A percentile compares a stretch with the other conserved stretches of the same genome.
Conservation (phyloP, 2,797 vertebrate genomes). For the Spinus olivaceus region DNA sequence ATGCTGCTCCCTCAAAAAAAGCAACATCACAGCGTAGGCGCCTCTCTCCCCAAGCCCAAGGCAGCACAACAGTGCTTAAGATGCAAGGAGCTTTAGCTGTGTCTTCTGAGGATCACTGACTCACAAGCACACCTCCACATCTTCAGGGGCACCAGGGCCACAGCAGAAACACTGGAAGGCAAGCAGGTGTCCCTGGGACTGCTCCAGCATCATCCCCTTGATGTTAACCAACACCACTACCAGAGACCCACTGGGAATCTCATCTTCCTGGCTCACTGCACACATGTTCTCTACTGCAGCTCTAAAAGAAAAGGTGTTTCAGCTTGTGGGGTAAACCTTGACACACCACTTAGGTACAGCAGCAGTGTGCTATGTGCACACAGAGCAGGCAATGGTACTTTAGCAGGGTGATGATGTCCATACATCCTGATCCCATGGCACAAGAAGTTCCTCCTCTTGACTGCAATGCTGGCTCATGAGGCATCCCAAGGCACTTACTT, state of each 20-base stretch:
- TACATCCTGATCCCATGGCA: neutral
- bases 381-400: neutral
- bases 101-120: neutral
- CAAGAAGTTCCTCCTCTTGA: neutral
- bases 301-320: neutral
- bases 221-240: neutral
- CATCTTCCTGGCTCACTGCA: neutral
- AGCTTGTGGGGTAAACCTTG: neutral
- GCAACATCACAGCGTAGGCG: neutral
- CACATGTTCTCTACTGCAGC: neutral
- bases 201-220: neutral
- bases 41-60: neutral
- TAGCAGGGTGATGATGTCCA: neutral
- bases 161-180: neutral
- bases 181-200: neutral
- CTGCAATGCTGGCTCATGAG: neutral
- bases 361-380: neutral
- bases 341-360: neutral
- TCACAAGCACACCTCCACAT: neutral
- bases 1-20: neutral
- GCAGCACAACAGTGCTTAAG: neutral
- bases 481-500: neutral
- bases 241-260: neutral
- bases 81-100: neutral
- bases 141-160: neutral